Evolutionary conservation across 92 coral and sea anemone species (phyloP).

Genomic region (Porites evermanni): DNA sequence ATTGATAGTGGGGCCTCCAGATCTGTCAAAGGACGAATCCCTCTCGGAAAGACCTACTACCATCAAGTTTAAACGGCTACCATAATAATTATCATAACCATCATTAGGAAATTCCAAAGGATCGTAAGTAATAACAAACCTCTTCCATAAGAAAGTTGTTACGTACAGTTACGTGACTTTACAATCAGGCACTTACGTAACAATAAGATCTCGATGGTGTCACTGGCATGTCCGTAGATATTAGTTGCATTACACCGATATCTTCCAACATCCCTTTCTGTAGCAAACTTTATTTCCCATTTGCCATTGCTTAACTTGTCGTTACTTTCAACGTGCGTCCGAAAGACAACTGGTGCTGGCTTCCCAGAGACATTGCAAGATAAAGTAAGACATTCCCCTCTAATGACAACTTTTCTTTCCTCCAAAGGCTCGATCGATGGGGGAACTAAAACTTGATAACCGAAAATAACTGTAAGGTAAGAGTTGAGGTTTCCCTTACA

Average conservation of each 20-base stretch:
- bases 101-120: too few relatives aligned
- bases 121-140: too few relatives aligned
- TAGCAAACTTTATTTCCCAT: not conserved
- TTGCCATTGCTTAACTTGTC: not conserved
- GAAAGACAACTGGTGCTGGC: not conserved
- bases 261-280: not conserved
- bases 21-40: too few relatives aligned
- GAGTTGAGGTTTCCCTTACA: too few relatives aligned
- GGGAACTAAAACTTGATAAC: not conserved
- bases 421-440: not conserved
- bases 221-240: too few relatives aligned
- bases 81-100: too few relatives aligned
- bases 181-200: not conserved
- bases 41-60: too few relatives aligned
- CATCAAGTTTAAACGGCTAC: too few relatives aligned
- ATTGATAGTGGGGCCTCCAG: too few relatives aligned
- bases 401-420: not conserved
- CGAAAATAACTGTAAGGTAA: not conserved
- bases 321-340: slow-evolving; percentile 5
- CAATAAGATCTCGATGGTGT: too few relatives aligned
- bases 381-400: not conserved
- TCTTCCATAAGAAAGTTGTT: too few relatives aligned
- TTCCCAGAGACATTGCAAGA: slow-evolving; percentile 29
- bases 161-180: too few relatives aligned
- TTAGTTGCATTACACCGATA: slow-evolving; percentile 17